Evolutionary conservation across 1,140 invertebrate genomes (phyloP).

Genomic region (Leptinotarsa defecta): DNA sequence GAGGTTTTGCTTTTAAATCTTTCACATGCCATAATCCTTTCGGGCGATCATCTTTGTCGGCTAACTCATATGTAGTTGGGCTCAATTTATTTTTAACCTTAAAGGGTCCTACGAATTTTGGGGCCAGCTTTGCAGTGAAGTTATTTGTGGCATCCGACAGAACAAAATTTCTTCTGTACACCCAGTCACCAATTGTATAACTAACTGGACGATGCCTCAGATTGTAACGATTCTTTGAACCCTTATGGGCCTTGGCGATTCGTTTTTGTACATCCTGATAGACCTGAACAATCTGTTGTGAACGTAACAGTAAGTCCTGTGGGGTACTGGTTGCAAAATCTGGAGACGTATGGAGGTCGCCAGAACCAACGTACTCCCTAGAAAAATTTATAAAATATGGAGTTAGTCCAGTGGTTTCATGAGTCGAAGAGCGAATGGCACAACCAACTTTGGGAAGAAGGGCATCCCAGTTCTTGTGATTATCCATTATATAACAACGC

Average conservation of each 20-base stretch:
- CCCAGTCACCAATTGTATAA: not conserved
- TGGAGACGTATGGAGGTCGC: not conserved
- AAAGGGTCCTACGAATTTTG: not conserved
- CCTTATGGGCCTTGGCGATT: not conserved
- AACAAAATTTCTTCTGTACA: not conserved
- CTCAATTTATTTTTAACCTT: not conserved
- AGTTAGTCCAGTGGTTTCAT: not conserved
- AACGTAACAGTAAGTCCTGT: not conserved
- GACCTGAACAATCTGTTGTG: not conserved
- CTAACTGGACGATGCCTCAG: not conserved
- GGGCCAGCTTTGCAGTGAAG: not conserved
- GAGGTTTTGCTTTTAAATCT: not conserved
- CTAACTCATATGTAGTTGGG: not conserved
- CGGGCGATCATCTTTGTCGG: not conserved
- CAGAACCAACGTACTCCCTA: not conserved
- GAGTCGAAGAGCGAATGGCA: conserved; percentile 14
- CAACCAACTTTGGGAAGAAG: conserved; percentile 30
- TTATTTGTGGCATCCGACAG: not conserved
- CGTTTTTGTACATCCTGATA: conserved; percentile 2
- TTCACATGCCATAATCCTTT: not conserved
- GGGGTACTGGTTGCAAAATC: not conserved
- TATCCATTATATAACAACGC: conserved; percentile 45
- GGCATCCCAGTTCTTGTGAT: conserved; percentile 55
- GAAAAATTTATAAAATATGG: not conserved
- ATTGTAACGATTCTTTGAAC: not conserved